Base-by-base conservation (phyloP, 1,140 invertebrate species). In the Bombus sylvicola region DNA sequence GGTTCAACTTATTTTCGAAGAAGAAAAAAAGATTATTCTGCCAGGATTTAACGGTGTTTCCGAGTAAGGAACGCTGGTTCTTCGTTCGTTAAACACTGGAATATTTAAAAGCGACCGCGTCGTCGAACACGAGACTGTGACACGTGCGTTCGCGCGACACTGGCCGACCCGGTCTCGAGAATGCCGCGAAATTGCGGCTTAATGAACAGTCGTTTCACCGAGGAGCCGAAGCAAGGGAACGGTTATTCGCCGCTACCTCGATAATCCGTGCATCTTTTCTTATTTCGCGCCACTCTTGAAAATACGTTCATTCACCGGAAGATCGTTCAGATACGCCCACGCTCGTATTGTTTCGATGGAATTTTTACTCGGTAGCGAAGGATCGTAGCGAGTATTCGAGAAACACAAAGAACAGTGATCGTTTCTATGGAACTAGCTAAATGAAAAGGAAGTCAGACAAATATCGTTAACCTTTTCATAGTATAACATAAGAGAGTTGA, bases 61-160 rank as follows among this genome's bases (percentile, higher is more conserved):
- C 25, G 57, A 59, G 57, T 3, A 59, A 62, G 10, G 4, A 31
- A 64, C 37, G 22, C 15, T 12, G 6, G 2, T 15, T 57, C 13
- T 53, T 69, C 68, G 83, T 66, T 68, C 78, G 41, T 81, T 74
- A 81, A 81, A 74, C 77, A 39, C 83, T 81, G 78, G 43, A 85
- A 81, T 81, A 81, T 85, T 85, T 81, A 81, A 81, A 74, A 41
- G 39, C 78, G 78, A 81, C 69, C 77, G 59, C 76, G 66, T 85
- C 57, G 77, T 73, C 57, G 64, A 34, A 41, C 28, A 41, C 66
- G 76, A 22, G 80, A 71, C 73, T 39, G 47, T 39, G 73, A 77
- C 59, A 81, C 78, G 83, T 85, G 78, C 43, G 69, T 74, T 8
- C 59, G 28, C 15, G 39, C 47, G 47, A n/a, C 68, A 13, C 34